Evolutionary conservation across 2,797 vertebrate genomes (phyloP), one percentile per base, ranked within the genome.

Genomic region (Chrosomus eos): DNA sequence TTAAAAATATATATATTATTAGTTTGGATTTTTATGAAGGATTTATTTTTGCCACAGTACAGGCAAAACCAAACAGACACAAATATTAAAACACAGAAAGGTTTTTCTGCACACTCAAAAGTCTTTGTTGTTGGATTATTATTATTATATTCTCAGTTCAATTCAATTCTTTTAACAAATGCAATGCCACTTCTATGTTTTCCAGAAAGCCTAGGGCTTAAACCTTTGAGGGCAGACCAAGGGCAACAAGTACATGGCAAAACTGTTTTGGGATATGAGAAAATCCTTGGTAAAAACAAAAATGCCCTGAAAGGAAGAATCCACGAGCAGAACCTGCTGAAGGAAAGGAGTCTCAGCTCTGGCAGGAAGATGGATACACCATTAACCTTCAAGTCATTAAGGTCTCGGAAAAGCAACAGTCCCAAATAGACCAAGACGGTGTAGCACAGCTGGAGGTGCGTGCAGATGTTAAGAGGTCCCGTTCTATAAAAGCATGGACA

Each of bases 351-450:
- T n/a, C 68, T 72, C 38, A n/a, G 19, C 28, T 62, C 53, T 73
- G 13, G 23, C n/a, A 55, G 19, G 26, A 67, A 76, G 72, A 83
- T 43, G 62, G 82, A 67, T 60, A 83, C 26, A n/a, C 55, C 62
- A 68, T 83, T 83, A 83, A 76, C 82, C 82, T 83, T 76, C 33
- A 10, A 26, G 81, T 40, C 81, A 66, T 74, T 72, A 75, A 64
- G 72, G 62, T 53, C 67, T 23, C 31, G n/a, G 43, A 83, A 53
- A 21, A 66, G n/a, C 60, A 83, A 55, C 71, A 67, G 26, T 67
- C 72, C 48, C 62, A 28, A 55, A 40, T 23, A 76, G 72, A 68
- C 62, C 16, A 67, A 75, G 16, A 23, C 0, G n/a, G 48, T 40
- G 48, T 53, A 21, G 23, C 58, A n/a, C 72, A 76, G 62, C 82